Evolutionary conservation across 2,797 vertebrate species (phyloP).

Genomic region (Sebastes minor): DNA sequence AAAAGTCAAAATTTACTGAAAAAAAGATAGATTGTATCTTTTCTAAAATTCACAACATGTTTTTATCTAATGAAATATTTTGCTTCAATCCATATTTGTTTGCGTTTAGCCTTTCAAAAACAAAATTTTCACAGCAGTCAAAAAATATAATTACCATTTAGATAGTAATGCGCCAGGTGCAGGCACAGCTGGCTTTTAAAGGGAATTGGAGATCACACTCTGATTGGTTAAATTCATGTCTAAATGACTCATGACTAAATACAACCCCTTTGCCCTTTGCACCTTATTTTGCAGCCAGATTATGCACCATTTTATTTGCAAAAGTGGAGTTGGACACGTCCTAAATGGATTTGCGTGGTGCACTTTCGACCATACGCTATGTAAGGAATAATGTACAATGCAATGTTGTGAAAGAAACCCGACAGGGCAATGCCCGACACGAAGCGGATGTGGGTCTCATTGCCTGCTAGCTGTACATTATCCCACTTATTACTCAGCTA

Average conservation of each 20-base stretch:
- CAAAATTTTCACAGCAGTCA: rapidly evolving
- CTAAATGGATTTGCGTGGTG: neutral
- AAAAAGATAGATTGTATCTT: neutral
- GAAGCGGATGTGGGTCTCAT: too few species aligned
- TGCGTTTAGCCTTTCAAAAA: neutral
- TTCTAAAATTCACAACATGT: neutral
- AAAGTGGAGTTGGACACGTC: neutral
- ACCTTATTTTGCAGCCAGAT: too few species aligned
- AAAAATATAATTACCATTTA: neutral
- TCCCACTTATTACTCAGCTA: too few species aligned
- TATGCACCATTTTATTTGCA: rapidly evolving
- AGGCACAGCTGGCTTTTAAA: neutral
- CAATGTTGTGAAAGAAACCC: too few species aligned
- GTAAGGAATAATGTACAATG: too few species aligned
- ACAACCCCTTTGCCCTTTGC: rapidly evolving
- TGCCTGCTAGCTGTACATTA: too few species aligned
- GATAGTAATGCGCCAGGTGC: neutral
- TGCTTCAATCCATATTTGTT: neutral
- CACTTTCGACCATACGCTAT: neutral
- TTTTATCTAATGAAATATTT: too few species aligned
- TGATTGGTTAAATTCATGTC: too few species aligned
- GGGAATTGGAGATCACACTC: neutral
- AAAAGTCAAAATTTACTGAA: neutral
- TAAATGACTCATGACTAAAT: too few species aligned
- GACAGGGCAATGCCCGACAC: too few species aligned